phyloP scores from a whole-genome alignment of 2,113 vertebrate species.

The sheep (Ovis aries) region ARS-UI_Ramb_v3.0 NC_056061.1:90574501-90575000 shows the following conservation, averaged over 20 bases:
- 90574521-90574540: fast-evolving
- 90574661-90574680: no score
- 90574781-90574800: not conserved
- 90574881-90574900: not conserved
- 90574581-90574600: fast-evolving
- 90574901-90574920: not conserved
- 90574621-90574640: fast-evolving
- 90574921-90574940: not conserved
- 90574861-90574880: not conserved
- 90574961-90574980: not conserved
- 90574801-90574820: not conserved
- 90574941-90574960: not conserved
- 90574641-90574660: not conserved
- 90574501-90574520: fast-evolving
- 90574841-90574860: not conserved
- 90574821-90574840: not conserved
- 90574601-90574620: not conserved
- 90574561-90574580: fast-evolving
- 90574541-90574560: fast-evolving
- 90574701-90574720: fast-evolving
- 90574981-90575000: not conserved
- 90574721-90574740: not conserved
- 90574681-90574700: not conserved
- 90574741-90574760: not conserved
- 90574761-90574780: not conserved